Conservation (phyloP, 2,888 invertebrate species). For the Antheraea yamamai region DNA sequence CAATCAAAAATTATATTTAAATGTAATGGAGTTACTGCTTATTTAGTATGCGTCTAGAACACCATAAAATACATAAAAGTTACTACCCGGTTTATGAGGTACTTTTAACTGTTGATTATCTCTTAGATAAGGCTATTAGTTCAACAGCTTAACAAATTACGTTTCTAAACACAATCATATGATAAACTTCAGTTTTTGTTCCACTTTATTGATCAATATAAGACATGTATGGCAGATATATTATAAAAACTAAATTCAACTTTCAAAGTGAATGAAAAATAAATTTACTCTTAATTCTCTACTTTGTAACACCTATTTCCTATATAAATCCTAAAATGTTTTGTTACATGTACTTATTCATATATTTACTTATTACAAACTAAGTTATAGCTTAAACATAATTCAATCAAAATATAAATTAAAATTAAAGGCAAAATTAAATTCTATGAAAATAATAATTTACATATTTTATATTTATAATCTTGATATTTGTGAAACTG, state of each 20-base stretch:
- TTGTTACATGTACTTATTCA: not conserved
- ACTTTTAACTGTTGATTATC: too few relatives aligned
- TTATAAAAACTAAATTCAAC: not conserved
- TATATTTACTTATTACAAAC: not conserved
- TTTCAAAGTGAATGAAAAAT: not conserved
- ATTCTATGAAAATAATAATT: not conserved
- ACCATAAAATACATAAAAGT: too few relatives aligned
- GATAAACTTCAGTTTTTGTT: not conserved
- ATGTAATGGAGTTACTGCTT: too few relatives aligned
- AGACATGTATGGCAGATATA: not conserved
- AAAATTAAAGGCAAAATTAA: not conserved
- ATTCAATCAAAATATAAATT: not conserved
- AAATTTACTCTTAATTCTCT: not conserved
- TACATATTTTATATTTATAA: not conserved
- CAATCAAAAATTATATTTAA: too few relatives aligned
- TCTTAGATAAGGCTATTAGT: too few relatives aligned
- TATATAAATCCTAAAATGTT: too few relatives aligned
- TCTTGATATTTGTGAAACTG: not conserved
- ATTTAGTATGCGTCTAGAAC: too few relatives aligned
- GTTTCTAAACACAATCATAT: too few relatives aligned
- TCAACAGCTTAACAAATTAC: too few relatives aligned
- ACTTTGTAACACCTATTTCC: not conserved
- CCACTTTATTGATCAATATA: not conserved
- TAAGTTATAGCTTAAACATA: slow-evolving; percentile 6
- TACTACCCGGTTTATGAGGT: too few relatives aligned